Evolutionary conservation across 2,888 invertebrate genomes (phyloP).

Genomic region (Cosmia pyralina): DNA sequence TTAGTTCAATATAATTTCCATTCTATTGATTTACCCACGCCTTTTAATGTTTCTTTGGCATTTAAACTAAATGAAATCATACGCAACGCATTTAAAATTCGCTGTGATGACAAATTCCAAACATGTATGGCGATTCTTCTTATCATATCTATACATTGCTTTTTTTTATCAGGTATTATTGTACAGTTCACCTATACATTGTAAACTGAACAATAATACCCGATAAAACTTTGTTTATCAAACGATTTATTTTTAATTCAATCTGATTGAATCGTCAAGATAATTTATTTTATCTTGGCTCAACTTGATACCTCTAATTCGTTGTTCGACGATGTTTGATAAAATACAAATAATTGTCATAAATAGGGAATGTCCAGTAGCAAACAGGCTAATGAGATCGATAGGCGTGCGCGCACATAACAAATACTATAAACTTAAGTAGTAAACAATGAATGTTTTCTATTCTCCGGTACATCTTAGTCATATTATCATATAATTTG

Average conservation of each 20-base stretch:
- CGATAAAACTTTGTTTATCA: conserved; percentile 5
- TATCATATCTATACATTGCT: not conserved
- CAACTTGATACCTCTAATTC: conserved; percentile 31
- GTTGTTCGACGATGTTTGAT: conserved; percentile 32
- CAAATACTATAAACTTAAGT: conserved; percentile 16
- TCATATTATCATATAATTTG: conserved; percentile 19
- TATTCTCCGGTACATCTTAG: conserved; percentile 6
- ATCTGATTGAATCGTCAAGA: conserved; percentile 27
- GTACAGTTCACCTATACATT: not conserved
- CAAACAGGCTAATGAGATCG: conserved; percentile 35
- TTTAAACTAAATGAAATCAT: not conserved
- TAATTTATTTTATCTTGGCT: conserved; percentile 41
- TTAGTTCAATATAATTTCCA: not conserved
- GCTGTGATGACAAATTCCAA: not conserved
- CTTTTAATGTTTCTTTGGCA: not conserved
- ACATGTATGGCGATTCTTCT: not conserved
- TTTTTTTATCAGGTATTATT: not conserved
- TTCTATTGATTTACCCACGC: not conserved
- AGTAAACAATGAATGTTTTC: conserved; percentile 25
- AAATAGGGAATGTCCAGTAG: conserved; percentile 46
- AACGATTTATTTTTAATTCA: conserved; percentile 10
- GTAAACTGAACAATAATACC: not conserved
- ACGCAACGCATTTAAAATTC: not conserved
- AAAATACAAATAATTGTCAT: conserved; percentile 39
- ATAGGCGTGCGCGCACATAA: conserved; percentile 50